These are phyloP conservation scores for Drosophila busckii DNA, from an alignment of 1,140 invertebrate genomes.

Conservation along the genomic window DNA sequence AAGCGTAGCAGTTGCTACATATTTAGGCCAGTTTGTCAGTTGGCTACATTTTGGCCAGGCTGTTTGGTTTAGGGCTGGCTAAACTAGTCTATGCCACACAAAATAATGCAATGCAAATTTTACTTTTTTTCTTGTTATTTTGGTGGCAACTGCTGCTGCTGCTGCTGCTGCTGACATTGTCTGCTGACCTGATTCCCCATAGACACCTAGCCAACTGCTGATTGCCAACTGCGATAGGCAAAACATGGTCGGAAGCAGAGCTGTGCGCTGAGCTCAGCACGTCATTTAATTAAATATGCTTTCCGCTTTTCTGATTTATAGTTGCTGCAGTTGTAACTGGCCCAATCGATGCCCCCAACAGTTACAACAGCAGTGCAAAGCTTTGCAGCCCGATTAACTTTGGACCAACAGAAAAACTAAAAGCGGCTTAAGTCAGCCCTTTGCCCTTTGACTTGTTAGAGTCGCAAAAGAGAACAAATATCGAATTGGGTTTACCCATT, in stretches of 20 bases:
- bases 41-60: conserved; percentile 15
- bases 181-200: conserved; percentile 67
- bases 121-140: too few relatives aligned
- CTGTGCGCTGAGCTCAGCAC: conserved; percentile 14
- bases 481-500: too few relatives aligned
- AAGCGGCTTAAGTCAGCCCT: too few relatives aligned
- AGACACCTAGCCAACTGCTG: conserved; percentile 30
- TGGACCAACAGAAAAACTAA: not conserved
- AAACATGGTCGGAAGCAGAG: conserved; percentile 12
- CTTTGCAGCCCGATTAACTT: conserved; percentile 26
- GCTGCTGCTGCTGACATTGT: conserved; percentile 45
- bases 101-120: conserved; percentile 50
- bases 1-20: too few relatives aligned
- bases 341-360: too few relatives aligned
- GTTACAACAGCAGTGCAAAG: conserved; percentile 30
- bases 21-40: conserved; percentile 13
- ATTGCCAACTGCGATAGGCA: conserved; percentile 7
- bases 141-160: conserved; percentile 38
- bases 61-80: too few relatives aligned
- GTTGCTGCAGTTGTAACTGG: conserved; percentile 29
- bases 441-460: too few relatives aligned
- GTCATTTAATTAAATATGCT: conserved; percentile 1
- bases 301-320: not conserved
- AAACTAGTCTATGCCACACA: too few relatives aligned
- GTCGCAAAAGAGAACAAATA: too few relatives aligned